A percentile compares a stretch with the other conserved stretches of the same genome.
These are phyloP conservation scores for Nyctibius bracteatus DNA, from an alignment of 2,113 vertebrate genomes.

Conservation along the genomic window DNA sequence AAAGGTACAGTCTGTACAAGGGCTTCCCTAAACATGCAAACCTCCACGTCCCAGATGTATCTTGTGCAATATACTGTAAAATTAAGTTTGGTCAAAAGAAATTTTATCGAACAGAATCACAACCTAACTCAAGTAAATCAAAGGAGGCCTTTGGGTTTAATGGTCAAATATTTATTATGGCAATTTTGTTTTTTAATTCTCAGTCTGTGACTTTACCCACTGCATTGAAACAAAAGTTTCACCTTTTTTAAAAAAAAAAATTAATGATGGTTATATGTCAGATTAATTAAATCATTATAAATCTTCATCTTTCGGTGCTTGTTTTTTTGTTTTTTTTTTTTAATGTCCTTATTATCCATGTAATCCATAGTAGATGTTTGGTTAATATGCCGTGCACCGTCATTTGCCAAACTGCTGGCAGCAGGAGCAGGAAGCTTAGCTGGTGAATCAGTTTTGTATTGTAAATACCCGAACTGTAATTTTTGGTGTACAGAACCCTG, in stretches of 20 bases:
- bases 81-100: conserved; percentile 36
- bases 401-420: conserved; percentile 82
- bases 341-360: background rate
- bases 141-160: conserved; percentile 57
- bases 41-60: conserved; percentile 26
- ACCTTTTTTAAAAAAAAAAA: background rate
- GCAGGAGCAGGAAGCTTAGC: conserved; percentile 36
- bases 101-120: conserved; percentile 42
- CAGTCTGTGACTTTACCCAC: conserved; percentile 24
- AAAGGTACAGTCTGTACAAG: conserved; percentile 43
- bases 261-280: background rate
- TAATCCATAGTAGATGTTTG: background rate
- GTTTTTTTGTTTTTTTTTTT: background rate
- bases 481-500: conserved; percentile 85
- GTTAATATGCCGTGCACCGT: conserved; percentile 53
- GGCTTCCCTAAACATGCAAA: conserved; percentile 46
- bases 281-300: conserved; percentile 15
- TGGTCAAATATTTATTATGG: conserved; percentile 42
- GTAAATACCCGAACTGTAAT: conserved; percentile 74
- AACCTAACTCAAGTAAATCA: conserved; percentile 38
- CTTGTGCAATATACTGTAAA: conserved; percentile 69
- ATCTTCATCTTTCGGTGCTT: background rate
- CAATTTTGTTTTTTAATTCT: conserved; percentile 3
- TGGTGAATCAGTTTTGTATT: conserved; percentile 43
- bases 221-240: conserved; percentile 41